Conservation (phyloP, 2,888 invertebrate genomes). For the Pristionchus entomophagus region DNA sequence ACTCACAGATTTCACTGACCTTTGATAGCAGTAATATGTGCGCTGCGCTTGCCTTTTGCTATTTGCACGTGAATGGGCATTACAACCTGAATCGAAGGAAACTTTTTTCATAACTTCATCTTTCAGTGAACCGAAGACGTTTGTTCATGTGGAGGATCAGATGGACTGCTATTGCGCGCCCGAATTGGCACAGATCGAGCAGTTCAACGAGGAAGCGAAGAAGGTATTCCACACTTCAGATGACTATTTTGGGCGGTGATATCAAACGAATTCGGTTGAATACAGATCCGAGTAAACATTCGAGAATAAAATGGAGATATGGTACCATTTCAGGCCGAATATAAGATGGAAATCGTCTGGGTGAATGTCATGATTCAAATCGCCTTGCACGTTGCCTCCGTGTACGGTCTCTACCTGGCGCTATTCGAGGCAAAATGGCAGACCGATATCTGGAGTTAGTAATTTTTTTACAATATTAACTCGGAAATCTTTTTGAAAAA, state of each 20-base stretch:
- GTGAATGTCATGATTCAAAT: slow-evolving; percentile 31
- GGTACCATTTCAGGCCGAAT: background rate
- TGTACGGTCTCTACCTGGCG: slow-evolving; percentile 17
- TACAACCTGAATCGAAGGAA: too few species aligned
- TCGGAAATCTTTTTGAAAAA: too few species aligned
- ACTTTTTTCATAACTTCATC: too few species aligned
- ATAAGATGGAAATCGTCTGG: slow-evolving; percentile 19
- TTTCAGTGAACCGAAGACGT: too few species aligned
- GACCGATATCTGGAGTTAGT: slow-evolving; percentile 39
- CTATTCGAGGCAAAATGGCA: background rate
- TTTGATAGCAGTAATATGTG: too few species aligned
- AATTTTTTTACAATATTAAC: background rate
- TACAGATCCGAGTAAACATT: too few species aligned
- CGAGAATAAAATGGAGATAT: too few species aligned
- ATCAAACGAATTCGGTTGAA: too few species aligned
- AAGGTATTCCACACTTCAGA: background rate
- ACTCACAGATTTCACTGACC: too few species aligned
- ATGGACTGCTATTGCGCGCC: slow-evolving; percentile 33
- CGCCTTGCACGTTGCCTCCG: slow-evolving; percentile 22
- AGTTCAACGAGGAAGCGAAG: slow-evolving; percentile 40
- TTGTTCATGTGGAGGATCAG: background rate
- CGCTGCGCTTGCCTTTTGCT: too few species aligned
- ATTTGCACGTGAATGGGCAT: too few species aligned
- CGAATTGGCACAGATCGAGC: slow-evolving; percentile 18
- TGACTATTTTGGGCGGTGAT: too few species aligned